These are phyloP conservation scores for Ctenosaura bakeri DNA, from an alignment of 2,797 vertebrate genomes.

Conservation along the genomic window DNA sequence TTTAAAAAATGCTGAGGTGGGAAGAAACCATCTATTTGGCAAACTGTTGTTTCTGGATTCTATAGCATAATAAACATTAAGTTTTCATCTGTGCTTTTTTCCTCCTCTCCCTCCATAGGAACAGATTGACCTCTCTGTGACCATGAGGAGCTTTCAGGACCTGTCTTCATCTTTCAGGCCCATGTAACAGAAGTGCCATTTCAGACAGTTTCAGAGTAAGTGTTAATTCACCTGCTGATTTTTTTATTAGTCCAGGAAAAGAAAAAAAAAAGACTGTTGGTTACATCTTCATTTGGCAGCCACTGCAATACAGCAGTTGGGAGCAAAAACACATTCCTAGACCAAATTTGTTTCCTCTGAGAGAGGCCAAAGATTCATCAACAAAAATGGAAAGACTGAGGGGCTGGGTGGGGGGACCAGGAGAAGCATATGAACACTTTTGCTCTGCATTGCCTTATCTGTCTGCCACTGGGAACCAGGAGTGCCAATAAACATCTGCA, in stretches of 20 bases:
- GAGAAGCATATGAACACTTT: neutral
- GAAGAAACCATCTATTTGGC: neutral
- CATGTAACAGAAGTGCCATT: constrained; percentile 40
- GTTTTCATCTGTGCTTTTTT: constrained; percentile 11
- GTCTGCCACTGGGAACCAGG: neutral
- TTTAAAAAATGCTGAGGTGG: neutral
- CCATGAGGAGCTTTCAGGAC: constrained; percentile 58
- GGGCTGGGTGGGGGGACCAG: no score
- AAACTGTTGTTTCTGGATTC: neutral
- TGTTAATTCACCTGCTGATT: neutral
- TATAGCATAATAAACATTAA: accelerated
- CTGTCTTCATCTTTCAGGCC: accelerated
- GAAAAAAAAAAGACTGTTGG: no score
- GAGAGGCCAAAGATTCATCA: neutral
- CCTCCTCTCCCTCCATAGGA: constrained; percentile 50
- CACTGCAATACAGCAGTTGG: neutral
- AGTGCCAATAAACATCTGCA: neutral
- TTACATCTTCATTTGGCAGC: neutral
- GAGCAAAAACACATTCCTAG: neutral
- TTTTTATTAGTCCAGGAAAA: neutral
- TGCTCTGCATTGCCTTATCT: neutral
- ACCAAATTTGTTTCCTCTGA: neutral
- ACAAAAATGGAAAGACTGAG: neutral
- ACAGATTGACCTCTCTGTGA: accelerated
- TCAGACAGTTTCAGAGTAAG: constrained; percentile 70